phyloP scores from a whole-genome alignment of 2,113 vertebrate genomes.

The Indicator maculatus region DNA sequence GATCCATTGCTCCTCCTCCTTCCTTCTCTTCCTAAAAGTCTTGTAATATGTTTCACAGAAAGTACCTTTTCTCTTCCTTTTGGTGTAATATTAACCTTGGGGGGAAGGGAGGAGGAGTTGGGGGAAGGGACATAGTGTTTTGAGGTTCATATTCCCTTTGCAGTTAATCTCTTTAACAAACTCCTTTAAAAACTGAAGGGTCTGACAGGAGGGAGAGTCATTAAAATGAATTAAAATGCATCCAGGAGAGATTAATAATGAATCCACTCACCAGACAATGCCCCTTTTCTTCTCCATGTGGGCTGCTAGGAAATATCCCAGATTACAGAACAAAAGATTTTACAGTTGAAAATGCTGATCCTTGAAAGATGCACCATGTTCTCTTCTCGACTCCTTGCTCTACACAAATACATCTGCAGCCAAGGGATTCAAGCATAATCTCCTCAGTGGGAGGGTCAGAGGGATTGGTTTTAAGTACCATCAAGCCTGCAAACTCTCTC shows the following conservation, averaged over 20 bases:
- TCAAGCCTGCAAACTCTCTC: neutral
- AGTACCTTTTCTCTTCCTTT: constrained; percentile 48
- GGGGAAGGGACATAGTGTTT: constrained; percentile 31
- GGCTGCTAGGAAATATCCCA: constrained; percentile 54
- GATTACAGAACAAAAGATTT: constrained; percentile 71
- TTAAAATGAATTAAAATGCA: constrained; percentile 81
- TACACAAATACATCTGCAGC: neutral
- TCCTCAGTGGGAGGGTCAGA: neutral
- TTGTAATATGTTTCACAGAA: constrained; percentile 70
- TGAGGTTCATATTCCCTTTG: constrained; percentile 60
- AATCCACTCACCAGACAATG: constrained; percentile 77
- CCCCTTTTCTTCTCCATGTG: constrained; percentile 66
- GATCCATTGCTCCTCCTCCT: constrained; percentile 22
- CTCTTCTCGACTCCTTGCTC: neutral
- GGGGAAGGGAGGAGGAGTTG: neutral
- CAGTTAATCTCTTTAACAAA: constrained; percentile 77
- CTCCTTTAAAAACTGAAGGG: constrained; percentile 60
- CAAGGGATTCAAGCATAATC: neutral
- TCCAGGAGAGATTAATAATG: constrained; percentile 74
- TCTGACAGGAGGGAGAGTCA: constrained; percentile 74
- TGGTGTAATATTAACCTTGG: constrained; percentile 36
- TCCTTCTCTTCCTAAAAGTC: constrained; percentile 5
- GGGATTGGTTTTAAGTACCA: neutral
- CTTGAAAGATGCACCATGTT: constrained; percentile 46
- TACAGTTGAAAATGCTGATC: constrained; percentile 46